Evolutionary conservation across 2,888 invertebrate genomes (phyloP).

Genomic region (Nebria brevicollis): DNA sequence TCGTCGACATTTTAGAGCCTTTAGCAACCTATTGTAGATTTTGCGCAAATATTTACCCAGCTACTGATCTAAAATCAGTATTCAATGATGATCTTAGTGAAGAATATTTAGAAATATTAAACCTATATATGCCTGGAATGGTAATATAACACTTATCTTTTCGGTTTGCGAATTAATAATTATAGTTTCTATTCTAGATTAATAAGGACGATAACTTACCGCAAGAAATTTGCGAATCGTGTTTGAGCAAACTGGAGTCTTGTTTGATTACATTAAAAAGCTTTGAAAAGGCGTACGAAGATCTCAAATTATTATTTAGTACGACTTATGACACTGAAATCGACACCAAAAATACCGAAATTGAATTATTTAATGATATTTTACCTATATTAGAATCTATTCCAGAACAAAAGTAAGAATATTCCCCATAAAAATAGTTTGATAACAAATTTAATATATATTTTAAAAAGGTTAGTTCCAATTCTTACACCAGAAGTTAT

Average conservation of each 20-base stretch:
- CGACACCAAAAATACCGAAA: neutral
- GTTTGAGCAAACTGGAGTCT: neutral
- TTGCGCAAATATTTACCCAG: neutral
- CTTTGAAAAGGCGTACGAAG: neutral
- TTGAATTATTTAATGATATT: neutral
- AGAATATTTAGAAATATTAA: neutral
- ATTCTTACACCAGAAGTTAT: neutral
- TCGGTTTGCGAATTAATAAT: neutral
- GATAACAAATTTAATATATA: neutral
- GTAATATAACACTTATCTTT: neutral
- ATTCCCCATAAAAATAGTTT: neutral
- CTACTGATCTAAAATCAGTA: neutral
- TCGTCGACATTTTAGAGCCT: neutral
- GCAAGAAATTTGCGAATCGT: neutral
- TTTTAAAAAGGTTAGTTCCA: neutral
- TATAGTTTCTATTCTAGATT: neutral
- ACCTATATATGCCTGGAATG: neutral
- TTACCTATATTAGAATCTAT: neutral
- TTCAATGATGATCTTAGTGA: neutral
- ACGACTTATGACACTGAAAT: neutral
- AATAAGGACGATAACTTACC: neutral
- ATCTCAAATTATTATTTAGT: neutral
- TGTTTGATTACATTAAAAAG: neutral
- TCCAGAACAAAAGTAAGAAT: neutral
- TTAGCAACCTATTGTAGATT: neutral